Evolutionary conservation across 2,113 vertebrate species (phyloP).

Genomic region (Nibea albiflora): DNA sequence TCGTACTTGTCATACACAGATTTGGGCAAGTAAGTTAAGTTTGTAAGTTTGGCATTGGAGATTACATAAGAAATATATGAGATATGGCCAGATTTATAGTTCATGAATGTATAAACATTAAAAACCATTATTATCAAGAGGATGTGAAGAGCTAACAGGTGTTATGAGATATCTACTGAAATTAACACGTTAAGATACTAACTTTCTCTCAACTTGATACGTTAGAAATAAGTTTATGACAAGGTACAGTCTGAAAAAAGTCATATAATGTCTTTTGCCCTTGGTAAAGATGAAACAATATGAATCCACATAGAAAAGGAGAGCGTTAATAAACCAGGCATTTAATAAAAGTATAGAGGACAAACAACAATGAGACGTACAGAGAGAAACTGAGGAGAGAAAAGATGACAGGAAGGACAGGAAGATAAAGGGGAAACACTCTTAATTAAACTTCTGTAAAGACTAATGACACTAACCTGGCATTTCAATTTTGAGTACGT

Average conservation of each 20-base stretch:
- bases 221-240: neutral
- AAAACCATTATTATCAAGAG: too few relatives aligned
- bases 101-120: too few relatives aligned
- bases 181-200: too few relatives aligned
- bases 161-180: too few relatives aligned
- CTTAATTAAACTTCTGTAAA: slow-evolving; percentile 45
- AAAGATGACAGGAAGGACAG: neutral
- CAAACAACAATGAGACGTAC: slow-evolving; percentile 35
- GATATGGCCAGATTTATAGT: too few relatives aligned
- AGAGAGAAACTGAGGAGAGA: neutral
- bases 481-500: slow-evolving; percentile 22
- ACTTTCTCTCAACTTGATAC: neutral
- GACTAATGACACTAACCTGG: slow-evolving; percentile 23
- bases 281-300: slow-evolving; percentile 15
- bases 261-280: neutral
- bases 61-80: too few relatives aligned
- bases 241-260: neutral
- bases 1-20: too few relatives aligned
- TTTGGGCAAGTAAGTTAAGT: too few relatives aligned
- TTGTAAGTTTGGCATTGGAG: too few relatives aligned
- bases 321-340: slow-evolving; percentile 48
- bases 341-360: slow-evolving; percentile 39
- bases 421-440: slow-evolving; percentile 31
- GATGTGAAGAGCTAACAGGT: too few relatives aligned
- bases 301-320: neutral